These are phyloP conservation scores for Criorhina ranunculi DNA, from an alignment of 2,888 invertebrate species.

Conservation along the genomic window DNA sequence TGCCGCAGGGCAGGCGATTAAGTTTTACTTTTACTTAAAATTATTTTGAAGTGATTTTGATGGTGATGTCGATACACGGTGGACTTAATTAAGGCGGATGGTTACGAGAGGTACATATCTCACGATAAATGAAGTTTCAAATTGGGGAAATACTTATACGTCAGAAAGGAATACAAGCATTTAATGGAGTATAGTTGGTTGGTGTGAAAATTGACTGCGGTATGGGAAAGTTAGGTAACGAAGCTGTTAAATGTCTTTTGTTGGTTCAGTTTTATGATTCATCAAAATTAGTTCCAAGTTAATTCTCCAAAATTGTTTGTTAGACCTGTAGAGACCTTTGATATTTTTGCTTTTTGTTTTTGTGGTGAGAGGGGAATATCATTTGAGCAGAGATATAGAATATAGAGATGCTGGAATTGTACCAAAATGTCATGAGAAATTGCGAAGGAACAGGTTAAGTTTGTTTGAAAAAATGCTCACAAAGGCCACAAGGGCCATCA, in stretches of 20 bases:
- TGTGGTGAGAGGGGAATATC: too few species aligned
- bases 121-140: conserved; percentile 15
- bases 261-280: neutral
- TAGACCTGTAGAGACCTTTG: too few species aligned
- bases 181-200: conserved; percentile 8
- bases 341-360: too few species aligned
- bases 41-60: conserved; percentile 40
- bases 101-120: neutral
- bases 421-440: too few species aligned
- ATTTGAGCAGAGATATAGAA: too few species aligned
- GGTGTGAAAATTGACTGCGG: neutral
- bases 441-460: too few species aligned
- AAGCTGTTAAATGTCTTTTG: neutral
- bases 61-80: conserved; percentile 25
- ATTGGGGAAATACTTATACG: conserved; percentile 43
- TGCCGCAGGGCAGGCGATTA: conserved; percentile 5
- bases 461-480: too few species aligned
- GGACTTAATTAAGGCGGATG: conserved; percentile 32
- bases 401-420: too few species aligned
- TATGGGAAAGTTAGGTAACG: neutral
- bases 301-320: too few species aligned
- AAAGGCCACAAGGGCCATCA: too few species aligned
- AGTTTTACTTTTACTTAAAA: conserved; percentile 40
- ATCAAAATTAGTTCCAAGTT: neutral
- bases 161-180: neutral